Evolutionary conservation across 2,888 invertebrate species (phyloP), one percentile per base, ranked within the genome.

Genomic region (Schizaphis graminum): DNA sequence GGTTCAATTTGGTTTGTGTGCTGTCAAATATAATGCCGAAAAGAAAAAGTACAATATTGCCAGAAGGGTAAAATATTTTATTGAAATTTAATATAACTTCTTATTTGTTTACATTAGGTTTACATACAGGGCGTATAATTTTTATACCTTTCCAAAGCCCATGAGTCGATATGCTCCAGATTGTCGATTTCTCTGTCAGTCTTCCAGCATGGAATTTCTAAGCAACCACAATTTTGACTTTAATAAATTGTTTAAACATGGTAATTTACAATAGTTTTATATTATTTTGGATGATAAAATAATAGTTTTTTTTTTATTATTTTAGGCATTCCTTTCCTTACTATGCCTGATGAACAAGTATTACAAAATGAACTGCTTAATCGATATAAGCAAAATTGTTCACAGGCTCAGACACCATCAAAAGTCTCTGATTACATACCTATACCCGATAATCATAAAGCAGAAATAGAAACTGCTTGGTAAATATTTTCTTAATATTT

Each of bases 141-240:
- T 98, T 95, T 98, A 97, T 95, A 96, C 97, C 94, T 98, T 97
- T 95, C 97, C 98, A 41, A 96, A 96, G 94, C 96, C 96, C 2
- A 93, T 96, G 44, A 95, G 95, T 84, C 96, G 96, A 87, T 96
- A 96, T 44, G 97, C 97, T 0, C 97, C 97, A 0, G 98, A 98
- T 95, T 96, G 97, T 95, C 96, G 97, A 95, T 98, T 98, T 96
- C 96, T 97, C 93, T 98, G 98, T 95, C 98, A 98, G 96, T 97
- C 97, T 95, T 98, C 98, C 0, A 97, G 97, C 95, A 97, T 98
- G 95, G 97, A 97, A 95, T 98, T 98, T 95, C 96, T 98, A 94
- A 97, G 97, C 11, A 96, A 96, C 44, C 97, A 98, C 95, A 97
- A 97, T 24, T 98, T 98, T 96, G 98, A 98, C 96, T 98, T 98